Evolutionary conservation across 2,113 vertebrate genomes (phyloP).

Genomic region (Psettodes erumei): DNA sequence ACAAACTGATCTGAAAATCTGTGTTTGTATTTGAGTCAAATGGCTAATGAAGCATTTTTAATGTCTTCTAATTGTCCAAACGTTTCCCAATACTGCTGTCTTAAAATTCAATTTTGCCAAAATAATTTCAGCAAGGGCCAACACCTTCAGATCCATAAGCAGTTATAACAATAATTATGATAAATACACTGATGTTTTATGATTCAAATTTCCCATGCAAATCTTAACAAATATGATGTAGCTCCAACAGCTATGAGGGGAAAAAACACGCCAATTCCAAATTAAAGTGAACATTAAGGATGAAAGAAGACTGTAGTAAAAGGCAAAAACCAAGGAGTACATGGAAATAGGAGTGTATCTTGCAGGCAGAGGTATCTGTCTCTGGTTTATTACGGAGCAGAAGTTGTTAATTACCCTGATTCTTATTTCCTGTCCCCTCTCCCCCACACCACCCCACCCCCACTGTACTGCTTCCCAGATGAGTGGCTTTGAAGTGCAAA

Average conservation of each 20-base stretch:
- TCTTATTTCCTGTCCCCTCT: constrained; percentile 88
- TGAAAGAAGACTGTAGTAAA: constrained; percentile 56
- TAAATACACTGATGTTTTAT: background rate
- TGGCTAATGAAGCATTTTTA: background rate
- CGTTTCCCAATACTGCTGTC: background rate
- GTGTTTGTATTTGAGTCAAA: background rate
- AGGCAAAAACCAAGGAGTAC: constrained; percentile 55
- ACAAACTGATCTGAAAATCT: background rate
- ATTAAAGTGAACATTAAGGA: constrained; percentile 58
- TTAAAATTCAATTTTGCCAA: background rate
- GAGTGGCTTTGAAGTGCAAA: constrained; percentile 91
- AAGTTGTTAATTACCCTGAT: constrained; percentile 90
- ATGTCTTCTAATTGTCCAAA: background rate
- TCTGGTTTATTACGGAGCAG: constrained; percentile 87
- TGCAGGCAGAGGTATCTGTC: constrained; percentile 73
- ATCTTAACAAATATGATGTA: constrained; percentile 41
- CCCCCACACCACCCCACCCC: constrained; percentile 75
- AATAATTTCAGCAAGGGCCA: background rate
- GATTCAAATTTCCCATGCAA: constrained; percentile 15
- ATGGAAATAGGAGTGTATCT: constrained; percentile 67
- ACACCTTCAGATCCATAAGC: constrained; percentile 8
- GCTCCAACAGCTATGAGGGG: background rate
- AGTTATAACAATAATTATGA: background rate
- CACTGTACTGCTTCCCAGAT: constrained; percentile 87
- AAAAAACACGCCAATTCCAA: constrained; percentile 23